Evolutionary conservation across 2,888 invertebrate genomes (phyloP).

Genomic region (Caenorhabditis sp.): DNA sequence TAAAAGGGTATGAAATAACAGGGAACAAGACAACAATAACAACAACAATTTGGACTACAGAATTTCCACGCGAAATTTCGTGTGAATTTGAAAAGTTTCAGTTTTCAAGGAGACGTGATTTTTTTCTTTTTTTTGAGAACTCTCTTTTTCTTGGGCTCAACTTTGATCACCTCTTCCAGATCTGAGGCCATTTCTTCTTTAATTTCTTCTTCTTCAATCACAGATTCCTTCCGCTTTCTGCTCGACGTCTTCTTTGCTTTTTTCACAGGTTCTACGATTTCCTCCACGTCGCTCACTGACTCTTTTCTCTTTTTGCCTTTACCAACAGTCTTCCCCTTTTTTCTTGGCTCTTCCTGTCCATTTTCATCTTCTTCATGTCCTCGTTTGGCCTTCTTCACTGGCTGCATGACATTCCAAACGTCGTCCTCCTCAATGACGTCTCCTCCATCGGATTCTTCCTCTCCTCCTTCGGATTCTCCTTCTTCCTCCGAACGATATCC

Average conservation of each 20-base stretch:
- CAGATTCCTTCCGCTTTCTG: slow-evolving; percentile 6
- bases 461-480: slow-evolving; percentile 28
- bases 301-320: slow-evolving; percentile 10
- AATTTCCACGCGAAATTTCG: no score
- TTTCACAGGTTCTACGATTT: slow-evolving; percentile 8
- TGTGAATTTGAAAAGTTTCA: no score
- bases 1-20: not conserved
- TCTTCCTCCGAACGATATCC: slow-evolving; percentile 34
- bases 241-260: slow-evolving; percentile 4
- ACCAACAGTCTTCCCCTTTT: slow-evolving; percentile 26
- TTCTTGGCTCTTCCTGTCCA: slow-evolving; percentile 27
- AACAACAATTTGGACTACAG: not conserved
- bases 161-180: not conserved
- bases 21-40: not conserved
- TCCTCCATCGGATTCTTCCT: slow-evolving; percentile 30
- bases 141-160: slow-evolving; percentile 14
- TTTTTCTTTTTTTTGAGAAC: slow-evolving; percentile 22
- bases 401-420: slow-evolving; percentile 46
- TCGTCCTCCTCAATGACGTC: slow-evolving; percentile 56
- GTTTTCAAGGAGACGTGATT: no score
- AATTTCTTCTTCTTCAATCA: slow-evolving; percentile 10
- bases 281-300: slow-evolving; percentile 10
- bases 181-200: slow-evolving; percentile 38
- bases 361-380: not conserved
- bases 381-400: slow-evolving; percentile 15